Percentiles rank a stretch among this genome's conserved stretches.
These are phyloP conservation scores for Sinocyclocheilus rhinocerous DNA, from an alignment of 2,113 vertebrate genomes.

Conservation along the genomic window DNA sequence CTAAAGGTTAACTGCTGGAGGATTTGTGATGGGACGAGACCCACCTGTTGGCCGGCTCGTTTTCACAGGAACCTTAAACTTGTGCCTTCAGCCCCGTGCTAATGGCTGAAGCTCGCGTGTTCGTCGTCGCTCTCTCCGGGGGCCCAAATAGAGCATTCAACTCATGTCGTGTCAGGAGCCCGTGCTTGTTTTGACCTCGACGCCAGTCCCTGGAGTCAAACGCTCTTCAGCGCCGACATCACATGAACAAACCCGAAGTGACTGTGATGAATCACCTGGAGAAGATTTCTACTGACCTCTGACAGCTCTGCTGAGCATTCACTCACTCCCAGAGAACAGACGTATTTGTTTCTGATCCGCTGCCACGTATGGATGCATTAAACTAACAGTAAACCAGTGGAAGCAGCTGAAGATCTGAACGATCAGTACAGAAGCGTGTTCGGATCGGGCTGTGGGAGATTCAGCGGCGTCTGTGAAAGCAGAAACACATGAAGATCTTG, in stretches of 20 bases:
- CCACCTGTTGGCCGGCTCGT: constrained; percentile 40
- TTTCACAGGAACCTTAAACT: constrained; percentile 20
- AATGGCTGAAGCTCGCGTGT: not conserved
- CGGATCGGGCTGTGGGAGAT: too few species aligned
- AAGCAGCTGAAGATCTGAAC: too few species aligned
- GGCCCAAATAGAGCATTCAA: constrained; percentile 28
- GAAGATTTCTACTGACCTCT: constrained; percentile 17
- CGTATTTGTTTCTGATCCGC: too few species aligned
- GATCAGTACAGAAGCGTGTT: too few species aligned
- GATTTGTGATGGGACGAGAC: constrained; percentile 20
- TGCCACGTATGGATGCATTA: too few species aligned
- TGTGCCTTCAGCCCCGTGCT: not conserved
- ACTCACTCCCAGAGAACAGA: not conserved
- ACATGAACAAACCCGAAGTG: not conserved
- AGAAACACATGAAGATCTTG: too few species aligned
- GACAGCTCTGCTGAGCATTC: not conserved
- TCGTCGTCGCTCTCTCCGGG: not conserved
- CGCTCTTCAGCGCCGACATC: not conserved
- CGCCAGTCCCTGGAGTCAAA: constrained; percentile 3
- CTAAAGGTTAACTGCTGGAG: constrained; percentile 52
- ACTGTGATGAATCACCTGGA: constrained; percentile 41
- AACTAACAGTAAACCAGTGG: too few species aligned
- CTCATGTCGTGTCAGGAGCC: constrained; percentile 6
- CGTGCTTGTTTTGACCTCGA: constrained; percentile 55
- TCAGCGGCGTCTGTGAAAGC: too few species aligned